These are phyloP conservation scores for Catamblyrhynchus diadema DNA, from an alignment of 2,797 vertebrate genomes.

Conservation along the genomic window DNA sequence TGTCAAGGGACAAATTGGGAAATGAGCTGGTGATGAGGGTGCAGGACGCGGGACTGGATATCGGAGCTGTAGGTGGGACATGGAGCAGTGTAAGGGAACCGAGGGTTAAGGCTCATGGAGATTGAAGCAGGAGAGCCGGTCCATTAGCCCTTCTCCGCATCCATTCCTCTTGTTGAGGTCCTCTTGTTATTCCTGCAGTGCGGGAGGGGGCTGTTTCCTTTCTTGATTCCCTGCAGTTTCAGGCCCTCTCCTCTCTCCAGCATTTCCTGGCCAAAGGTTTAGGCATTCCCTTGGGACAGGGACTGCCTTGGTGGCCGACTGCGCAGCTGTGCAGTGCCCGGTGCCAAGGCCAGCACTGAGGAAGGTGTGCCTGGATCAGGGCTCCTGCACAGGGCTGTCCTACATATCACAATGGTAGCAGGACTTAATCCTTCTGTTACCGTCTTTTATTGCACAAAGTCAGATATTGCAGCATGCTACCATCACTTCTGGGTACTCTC, in stretches of 20 bases:
- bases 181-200: rapidly evolving
- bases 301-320: rapidly evolving
- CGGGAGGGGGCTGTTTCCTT: not conserved
- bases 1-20: not conserved
- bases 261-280: rapidly evolving
- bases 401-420: not conserved
- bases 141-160: rapidly evolving
- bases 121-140: not conserved
- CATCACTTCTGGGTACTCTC: not conserved
- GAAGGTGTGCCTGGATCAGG: not conserved
- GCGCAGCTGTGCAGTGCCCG: not conserved
- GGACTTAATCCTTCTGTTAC: constrained; percentile 32
- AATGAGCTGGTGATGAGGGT: not conserved
- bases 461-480: not conserved
- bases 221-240: not conserved
- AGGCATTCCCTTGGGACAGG: not conserved
- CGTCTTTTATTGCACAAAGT: constrained; percentile 9
- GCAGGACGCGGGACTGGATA: not conserved
- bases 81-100: rapidly evolving
- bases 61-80: not conserved
- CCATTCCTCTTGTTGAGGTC: not conserved
- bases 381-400: not conserved
- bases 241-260: not conserved
- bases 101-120: not conserved
- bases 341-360: not conserved